Conservation (phyloP, 2,888 invertebrate genomes). For the Callosobruchus maculatus region DNA sequence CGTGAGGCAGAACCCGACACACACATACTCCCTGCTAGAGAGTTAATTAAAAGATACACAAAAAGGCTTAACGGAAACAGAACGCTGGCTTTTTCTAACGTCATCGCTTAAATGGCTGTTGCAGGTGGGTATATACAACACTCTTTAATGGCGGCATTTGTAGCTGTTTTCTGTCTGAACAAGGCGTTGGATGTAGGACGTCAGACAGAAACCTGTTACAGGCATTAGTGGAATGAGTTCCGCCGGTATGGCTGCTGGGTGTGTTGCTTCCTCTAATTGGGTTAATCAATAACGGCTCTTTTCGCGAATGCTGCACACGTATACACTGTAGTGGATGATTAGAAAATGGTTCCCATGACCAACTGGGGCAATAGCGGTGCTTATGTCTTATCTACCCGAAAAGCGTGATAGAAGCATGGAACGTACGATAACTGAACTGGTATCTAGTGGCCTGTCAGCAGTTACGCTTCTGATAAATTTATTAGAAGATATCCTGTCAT, state of each 20-base stretch:
- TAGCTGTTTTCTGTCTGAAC: background rate
- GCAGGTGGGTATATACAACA: background rate
- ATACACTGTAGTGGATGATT: background rate
- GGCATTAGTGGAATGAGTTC: background rate
- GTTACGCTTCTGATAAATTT: no score
- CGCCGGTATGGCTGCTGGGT: background rate
- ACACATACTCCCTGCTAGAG: background rate
- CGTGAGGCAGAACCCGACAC: background rate
- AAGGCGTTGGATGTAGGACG: background rate
- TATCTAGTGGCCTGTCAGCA: no score
- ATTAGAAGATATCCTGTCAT: no score
- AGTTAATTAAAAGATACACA: background rate
- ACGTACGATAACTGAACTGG: no score
- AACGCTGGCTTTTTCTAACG: background rate
- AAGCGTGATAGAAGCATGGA: no score
- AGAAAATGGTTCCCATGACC: background rate
- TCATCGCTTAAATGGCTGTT: slow-evolving; percentile 1
- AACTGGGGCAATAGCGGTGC: background rate
- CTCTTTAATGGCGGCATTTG: background rate
- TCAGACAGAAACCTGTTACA: background rate
- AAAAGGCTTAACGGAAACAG: background rate
- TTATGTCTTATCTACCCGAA: no score
- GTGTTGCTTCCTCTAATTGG: background rate
- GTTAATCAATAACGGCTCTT: background rate
- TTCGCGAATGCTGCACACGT: background rate